phyloP scores from a whole-genome alignment of 1,140 invertebrate genomes.

The Drosophila guanche region DNA sequence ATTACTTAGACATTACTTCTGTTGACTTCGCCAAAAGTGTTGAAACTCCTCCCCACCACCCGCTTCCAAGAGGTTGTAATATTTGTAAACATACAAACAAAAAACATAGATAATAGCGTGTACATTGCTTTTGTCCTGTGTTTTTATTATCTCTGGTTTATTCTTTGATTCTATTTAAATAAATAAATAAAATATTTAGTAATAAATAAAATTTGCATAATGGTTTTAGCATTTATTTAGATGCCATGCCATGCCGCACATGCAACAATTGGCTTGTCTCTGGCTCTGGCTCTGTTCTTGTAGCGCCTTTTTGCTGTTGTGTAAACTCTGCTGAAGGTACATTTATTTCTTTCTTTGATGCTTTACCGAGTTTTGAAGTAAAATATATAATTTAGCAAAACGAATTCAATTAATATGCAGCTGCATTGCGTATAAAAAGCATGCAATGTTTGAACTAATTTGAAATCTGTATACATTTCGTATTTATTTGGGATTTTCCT shows the following conservation, averaged over 20 bases:
- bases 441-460: conserved; percentile 61
- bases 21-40: conserved; percentile 18
- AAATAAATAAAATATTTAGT: conserved; percentile 81
- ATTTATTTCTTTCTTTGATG: conserved; percentile 52
- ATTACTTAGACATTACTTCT: conserved; percentile 45
- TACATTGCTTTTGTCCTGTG: conserved; percentile 67
- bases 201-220: conserved; percentile 77
- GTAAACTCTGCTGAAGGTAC: conserved; percentile 43
- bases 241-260: conserved; percentile 41
- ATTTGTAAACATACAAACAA: conserved; percentile 35
- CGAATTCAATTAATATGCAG: conserved; percentile 25
- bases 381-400: conserved; percentile 25
- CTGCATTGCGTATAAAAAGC: conserved; percentile 55
- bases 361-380: conserved; percentile 40
- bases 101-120: conserved; percentile 3
- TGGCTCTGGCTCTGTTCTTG: conserved; percentile 30
- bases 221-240: conserved; percentile 61
- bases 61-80: conserved; percentile 15
- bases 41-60: not conserved
- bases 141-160: conserved; percentile 78
- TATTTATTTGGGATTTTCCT: conserved; percentile 49
- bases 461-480: conserved; percentile 57
- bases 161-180: conserved; percentile 82
- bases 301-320: conserved; percentile 44
- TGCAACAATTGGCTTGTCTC: conserved; percentile 32